Evolutionary conservation across 2,888 invertebrate genomes (phyloP), one percentile per base, ranked within the genome.

Genomic region (Callimorpha dominula): DNA sequence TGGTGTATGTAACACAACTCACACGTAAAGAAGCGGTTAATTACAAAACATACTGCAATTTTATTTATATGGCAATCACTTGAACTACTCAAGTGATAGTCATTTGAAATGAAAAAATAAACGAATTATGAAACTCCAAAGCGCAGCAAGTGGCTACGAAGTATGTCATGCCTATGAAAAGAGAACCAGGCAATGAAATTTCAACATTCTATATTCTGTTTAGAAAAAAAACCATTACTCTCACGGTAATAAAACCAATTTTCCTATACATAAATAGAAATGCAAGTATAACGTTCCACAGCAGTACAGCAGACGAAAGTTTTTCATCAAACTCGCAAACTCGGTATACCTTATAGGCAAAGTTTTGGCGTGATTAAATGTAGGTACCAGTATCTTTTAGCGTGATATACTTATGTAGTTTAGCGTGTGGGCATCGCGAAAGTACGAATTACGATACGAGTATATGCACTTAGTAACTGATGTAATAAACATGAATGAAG

Each of bases 321-420:
- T 87, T 87, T 86, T 85, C 87, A 79, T 83, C 83, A 83, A 84
- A 87, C 82, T 86, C 17, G 64, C 72, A 46, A 75, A 81, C 72
- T 65, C 43, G 79, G 78, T n/a, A 72, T 74, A 66, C 74, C 70
- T 69, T 77, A 78, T 78, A 83, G 78, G 76, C 71, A 81, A 81
- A 84, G 79, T 82, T 87, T 68, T 14, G 69, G 75, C 77, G 80
- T 87, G 84, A 87, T 87, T 86, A 85, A 85, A 84, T 82, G 78
- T 31, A 31, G 31, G 31, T 80, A 82, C 77, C 77, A 70, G 74
- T 75, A 78, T 80, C 65, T 77, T 74, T 75, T 71, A 76, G 72
- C 76, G 70, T 43, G 52, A 52, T 54, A 52, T 57, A 57, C 46
- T 20, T 72, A 17, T 43, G 52, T 52, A 65, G 14, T 31, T 64